Conservation (phyloP, 2,113 vertebrate genomes). For the Engraulis encrasicolus region DNA sequence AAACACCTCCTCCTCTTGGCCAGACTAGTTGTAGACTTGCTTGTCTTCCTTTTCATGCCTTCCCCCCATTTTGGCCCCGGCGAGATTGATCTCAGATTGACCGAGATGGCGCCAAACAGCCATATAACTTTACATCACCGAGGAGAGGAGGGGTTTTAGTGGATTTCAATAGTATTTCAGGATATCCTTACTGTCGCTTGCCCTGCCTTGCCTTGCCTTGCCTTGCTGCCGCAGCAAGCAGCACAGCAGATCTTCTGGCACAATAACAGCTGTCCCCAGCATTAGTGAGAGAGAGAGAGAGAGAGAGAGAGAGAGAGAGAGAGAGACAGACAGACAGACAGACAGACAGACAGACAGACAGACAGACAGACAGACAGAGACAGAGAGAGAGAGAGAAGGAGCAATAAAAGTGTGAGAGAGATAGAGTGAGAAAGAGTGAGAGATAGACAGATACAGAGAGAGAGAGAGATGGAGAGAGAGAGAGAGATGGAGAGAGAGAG, state of each 20-base stretch:
- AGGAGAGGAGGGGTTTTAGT: constrained; percentile 68
- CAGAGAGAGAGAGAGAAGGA: constrained; percentile 63
- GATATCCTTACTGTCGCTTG: constrained; percentile 68
- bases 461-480: too few species aligned
- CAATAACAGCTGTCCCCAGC: constrained; percentile 71
- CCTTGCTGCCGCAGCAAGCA: constrained; percentile 51
- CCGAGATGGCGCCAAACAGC: constrained; percentile 65
- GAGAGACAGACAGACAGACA: constrained; percentile 65
- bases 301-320: constrained; percentile 45
- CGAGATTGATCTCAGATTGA: constrained; percentile 71
- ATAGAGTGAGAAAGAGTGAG: constrained; percentile 56
- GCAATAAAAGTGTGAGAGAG: too few species aligned
- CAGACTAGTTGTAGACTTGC: neutral
- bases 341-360: constrained; percentile 52
- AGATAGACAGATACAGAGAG: constrained; percentile 70
- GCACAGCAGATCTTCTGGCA: constrained; percentile 62
- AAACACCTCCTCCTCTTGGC: neutral
- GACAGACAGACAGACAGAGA: constrained; percentile 42
- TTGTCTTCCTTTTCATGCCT: neutral
- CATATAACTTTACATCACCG: constrained; percentile 70
- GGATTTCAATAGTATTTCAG: constrained; percentile 78
- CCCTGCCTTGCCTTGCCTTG: too few species aligned
- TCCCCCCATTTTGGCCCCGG: constrained; percentile 65
- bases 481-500: constrained; percentile 38
- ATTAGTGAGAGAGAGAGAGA: constrained; percentile 50